A percentile compares a stretch with the other conserved stretches of the same genome.
phyloP scores from a whole-genome alignment of 2,113 vertebrate genomes.

The Polypterus senegalus region DNA sequence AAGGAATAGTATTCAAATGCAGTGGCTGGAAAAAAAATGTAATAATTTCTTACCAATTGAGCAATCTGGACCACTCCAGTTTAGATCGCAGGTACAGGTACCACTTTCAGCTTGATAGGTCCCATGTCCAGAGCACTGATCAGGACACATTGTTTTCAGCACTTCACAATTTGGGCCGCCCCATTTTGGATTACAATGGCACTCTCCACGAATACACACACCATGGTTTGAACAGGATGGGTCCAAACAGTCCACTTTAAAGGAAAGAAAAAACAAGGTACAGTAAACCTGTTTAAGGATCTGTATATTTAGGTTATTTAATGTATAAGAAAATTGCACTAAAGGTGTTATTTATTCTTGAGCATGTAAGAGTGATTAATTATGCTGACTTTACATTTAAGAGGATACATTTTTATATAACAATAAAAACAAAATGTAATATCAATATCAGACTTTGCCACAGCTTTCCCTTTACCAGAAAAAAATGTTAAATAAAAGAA shows the following conservation, averaged over 20 bases:
- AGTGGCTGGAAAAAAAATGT: not conserved
- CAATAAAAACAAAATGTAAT: no score
- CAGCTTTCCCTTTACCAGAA: no score
- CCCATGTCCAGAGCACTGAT: conserved; percentile 87
- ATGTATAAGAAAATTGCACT: no score
- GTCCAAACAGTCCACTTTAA: conserved; percentile 80
- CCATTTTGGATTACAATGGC: conserved; percentile 91
- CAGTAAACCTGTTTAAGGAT: no score
- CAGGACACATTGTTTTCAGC: conserved; percentile 82
- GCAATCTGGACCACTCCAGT: conserved; percentile 89
- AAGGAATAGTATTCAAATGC: not conserved
- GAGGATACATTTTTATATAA: no score
- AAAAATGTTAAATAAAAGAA: no score
- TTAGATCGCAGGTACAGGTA: conserved; percentile 77
- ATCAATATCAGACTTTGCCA: no score
- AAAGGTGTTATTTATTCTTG: no score
- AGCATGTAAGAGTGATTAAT: no score
- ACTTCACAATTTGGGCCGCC: conserved; percentile 81
- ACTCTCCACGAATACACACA: conserved; percentile 82
- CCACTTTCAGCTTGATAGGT: conserved; percentile 80
- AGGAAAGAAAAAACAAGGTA: conserved; percentile 11
- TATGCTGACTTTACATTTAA: no score
- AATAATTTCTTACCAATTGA: conserved; percentile 66
- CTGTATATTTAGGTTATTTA: no score
- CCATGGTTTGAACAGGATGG: conserved; percentile 82